These are phyloP conservation scores for Melanostigma gelatinosum DNA, from an alignment of 2,113 vertebrate species.

Conservation along the genomic window DNA sequence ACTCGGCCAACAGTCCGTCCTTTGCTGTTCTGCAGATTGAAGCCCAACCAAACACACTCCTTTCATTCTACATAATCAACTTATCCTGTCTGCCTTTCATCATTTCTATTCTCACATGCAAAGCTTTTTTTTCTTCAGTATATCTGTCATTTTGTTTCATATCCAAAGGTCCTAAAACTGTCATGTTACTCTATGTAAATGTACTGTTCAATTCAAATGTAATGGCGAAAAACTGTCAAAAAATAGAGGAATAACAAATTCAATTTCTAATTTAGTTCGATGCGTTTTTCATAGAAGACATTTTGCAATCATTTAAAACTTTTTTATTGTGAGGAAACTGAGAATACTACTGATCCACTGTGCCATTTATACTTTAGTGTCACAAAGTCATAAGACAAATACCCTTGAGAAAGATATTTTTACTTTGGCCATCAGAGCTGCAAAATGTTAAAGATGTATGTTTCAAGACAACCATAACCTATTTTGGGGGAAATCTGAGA, in stretches of 20 bases:
- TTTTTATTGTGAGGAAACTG: not conserved
- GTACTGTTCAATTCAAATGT: not conserved
- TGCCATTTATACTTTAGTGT: not conserved
- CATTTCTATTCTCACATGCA: slow-evolving; percentile 47
- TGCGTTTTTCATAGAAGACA: not conserved
- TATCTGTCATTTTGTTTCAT: slow-evolving; percentile 17
- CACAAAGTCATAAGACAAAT: not conserved
- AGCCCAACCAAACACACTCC: slow-evolving; percentile 38
- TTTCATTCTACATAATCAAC: slow-evolving; percentile 46
- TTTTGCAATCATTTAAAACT: not conserved
- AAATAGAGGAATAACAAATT: not conserved
- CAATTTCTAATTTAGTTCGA: not conserved
- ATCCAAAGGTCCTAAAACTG: not conserved
- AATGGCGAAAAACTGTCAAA: not conserved
- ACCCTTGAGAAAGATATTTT: not conserved
- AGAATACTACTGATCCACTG: slow-evolving; percentile 7
- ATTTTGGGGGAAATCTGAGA: not conserved
- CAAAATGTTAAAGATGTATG: slow-evolving; percentile 4
- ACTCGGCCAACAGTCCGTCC: slow-evolving; percentile 37
- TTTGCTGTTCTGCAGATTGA: slow-evolving; percentile 25
- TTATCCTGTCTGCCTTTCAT: slow-evolving; percentile 58
- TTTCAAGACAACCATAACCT: not conserved
- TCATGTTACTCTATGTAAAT: not conserved
- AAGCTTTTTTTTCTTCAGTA: slow-evolving; percentile 5
- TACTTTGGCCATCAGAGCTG: not conserved